Evolutionary conservation across 2,113 vertebrate genomes (phyloP).

Genomic region (Takifugu flavidus): DNA sequence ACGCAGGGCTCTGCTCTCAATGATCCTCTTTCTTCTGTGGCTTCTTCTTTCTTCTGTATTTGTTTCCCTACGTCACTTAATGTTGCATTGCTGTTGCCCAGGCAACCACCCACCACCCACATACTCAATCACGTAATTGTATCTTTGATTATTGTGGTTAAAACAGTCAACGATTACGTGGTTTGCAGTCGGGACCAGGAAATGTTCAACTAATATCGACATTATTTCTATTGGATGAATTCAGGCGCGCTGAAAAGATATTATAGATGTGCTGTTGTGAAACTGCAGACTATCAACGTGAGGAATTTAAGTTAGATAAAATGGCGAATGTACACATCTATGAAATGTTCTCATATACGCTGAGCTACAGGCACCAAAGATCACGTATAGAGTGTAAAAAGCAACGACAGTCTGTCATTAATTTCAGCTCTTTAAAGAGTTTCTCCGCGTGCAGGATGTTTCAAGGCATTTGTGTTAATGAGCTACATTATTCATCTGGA

Average conservation of each 20-base stretch:
- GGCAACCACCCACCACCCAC: conserved; percentile 43
- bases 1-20: background rate
- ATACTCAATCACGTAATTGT: conserved; percentile 30
- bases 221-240: too few species aligned
- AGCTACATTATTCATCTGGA: conserved; percentile 78
- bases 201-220: too few species aligned
- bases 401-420: conserved; percentile 66
- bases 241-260: too few species aligned
- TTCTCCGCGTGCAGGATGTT: conserved; percentile 73
- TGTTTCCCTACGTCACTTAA: conserved; percentile 29
- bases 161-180: background rate
- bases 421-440: conserved; percentile 78
- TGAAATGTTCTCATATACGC: background rate
- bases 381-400: background rate
- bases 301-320: too few species aligned
- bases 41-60: background rate
- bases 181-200: too few species aligned
- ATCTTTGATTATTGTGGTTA: conserved; percentile 51
- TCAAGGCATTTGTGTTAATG: conserved; percentile 78
- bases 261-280: too few species aligned
- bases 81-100: conserved; percentile 45
- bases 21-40: background rate
- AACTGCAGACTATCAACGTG: too few species aligned
- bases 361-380: too few species aligned
- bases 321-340: background rate